Conservation (phyloP, 2,797 vertebrate genomes). For the Silurus lanzhouensis region DNA sequence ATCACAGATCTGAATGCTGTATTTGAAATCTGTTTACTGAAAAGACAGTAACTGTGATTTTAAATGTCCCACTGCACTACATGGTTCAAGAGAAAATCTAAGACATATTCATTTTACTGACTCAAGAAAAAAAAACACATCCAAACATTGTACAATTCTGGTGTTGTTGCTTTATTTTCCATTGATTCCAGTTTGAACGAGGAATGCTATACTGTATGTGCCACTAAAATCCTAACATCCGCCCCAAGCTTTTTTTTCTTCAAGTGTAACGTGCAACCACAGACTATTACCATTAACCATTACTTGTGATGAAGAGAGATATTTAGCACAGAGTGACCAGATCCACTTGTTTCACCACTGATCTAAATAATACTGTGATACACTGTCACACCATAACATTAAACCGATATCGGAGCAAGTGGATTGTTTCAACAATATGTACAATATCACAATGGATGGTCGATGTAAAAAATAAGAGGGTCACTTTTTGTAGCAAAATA, state of each 20-base stretch:
- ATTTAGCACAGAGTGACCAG: constrained; percentile 53
- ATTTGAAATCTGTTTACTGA: background rate
- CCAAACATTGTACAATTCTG: constrained; percentile 10
- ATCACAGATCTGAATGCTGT: too few species aligned
- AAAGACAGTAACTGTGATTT: background rate
- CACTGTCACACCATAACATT: constrained; percentile 54
- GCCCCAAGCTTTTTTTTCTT: constrained; percentile 45
- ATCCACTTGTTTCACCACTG: constrained; percentile 56
- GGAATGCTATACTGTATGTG: constrained; percentile 48
- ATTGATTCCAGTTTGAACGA: constrained; percentile 58
- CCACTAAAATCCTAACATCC: constrained; percentile 58
- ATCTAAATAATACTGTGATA: constrained; percentile 58
- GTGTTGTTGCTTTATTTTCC: constrained; percentile 58
- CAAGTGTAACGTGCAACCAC: constrained; percentile 57
- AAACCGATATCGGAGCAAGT: constrained; percentile 43
- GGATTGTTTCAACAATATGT: constrained; percentile 55
- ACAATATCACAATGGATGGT: constrained; percentile 62
- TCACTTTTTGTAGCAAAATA: constrained; percentile 63
- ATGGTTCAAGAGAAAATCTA: background rate
- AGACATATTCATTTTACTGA: background rate
- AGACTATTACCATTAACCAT: constrained; percentile 49
- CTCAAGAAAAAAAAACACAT: background rate
- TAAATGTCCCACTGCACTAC: background rate
- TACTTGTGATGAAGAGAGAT: constrained; percentile 50
- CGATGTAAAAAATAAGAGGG: constrained; percentile 62